Evolutionary conservation across 2,113 vertebrate species (phyloP).

Genomic region (Myrmecophaga tridactyla): DNA sequence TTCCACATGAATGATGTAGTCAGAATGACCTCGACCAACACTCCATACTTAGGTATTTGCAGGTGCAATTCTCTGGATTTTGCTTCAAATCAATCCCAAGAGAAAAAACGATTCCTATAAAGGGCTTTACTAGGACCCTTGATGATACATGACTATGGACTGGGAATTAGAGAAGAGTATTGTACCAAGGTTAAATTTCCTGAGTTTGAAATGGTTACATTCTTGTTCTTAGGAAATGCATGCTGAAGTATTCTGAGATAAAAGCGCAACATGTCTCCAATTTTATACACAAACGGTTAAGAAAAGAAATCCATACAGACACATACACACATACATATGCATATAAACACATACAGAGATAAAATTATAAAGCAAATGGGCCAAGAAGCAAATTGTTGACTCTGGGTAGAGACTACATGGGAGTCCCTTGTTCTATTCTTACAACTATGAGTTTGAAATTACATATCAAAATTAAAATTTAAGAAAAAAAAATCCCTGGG

Average conservation of each 20-base stretch:
- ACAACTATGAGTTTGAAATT: neutral
- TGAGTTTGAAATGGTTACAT: neutral
- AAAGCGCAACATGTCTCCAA: neutral
- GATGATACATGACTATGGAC: neutral
- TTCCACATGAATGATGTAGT: neutral
- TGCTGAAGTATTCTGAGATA: neutral
- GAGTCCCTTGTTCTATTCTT: neutral
- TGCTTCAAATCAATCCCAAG: neutral
- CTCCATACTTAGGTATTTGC: neutral
- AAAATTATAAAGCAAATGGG: neutral
- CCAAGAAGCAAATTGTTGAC: neutral
- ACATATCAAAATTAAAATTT: neutral
- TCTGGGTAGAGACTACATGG: neutral
- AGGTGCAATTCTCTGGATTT: neutral
- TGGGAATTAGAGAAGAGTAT: neutral
- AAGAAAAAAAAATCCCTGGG: neutral
- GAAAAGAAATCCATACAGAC: neutral
- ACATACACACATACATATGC: neutral
- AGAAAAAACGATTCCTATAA: neutral
- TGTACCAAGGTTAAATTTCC: neutral
- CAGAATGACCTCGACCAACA: neutral
- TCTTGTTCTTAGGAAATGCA: neutral
- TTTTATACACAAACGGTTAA: neutral
- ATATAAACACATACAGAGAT: neutral
- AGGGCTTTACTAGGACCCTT: neutral